Evolutionary conservation across 2,888 invertebrate species (phyloP).

Genomic region (Xanthia icteritia): DNA sequence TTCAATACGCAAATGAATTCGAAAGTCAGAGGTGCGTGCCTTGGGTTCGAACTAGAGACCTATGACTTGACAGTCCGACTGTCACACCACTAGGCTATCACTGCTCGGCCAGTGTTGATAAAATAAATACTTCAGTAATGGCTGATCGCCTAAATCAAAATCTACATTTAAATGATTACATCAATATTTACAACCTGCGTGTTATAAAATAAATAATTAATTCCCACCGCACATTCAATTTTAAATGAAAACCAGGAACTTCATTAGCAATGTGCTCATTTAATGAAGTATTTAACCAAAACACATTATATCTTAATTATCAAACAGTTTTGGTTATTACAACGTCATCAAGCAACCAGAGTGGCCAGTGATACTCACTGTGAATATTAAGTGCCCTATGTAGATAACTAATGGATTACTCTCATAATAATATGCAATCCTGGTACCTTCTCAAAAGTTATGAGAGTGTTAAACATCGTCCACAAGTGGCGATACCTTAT

Average conservation of each 20-base stretch:
- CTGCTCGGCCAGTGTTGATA: too few species aligned
- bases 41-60: too few species aligned
- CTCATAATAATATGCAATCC: conserved; percentile 14
- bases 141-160: background rate
- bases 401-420: conserved; percentile 32
- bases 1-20: too few species aligned
- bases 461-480: background rate
- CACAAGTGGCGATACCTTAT: background rate
- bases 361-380: background rate
- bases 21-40: too few species aligned
- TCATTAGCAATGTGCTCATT: conserved; percentile 34
- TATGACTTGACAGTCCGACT: too few species aligned
- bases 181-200: conserved; percentile 16
- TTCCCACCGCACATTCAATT: conserved; percentile 9
- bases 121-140: background rate
- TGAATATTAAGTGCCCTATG: conserved; percentile 36
- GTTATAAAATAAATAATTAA: conserved; percentile 18
- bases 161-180: background rate
- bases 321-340: conserved; percentile 41
- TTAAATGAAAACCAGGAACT: conserved; percentile 24
- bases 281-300: conserved; percentile 38
- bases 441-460: conserved; percentile 25
- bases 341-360: conserved; percentile 26
- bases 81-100: too few species aligned
- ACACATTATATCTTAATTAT: conserved; percentile 35